Evolutionary conservation across 2,113 vertebrate species (phyloP), one percentile per base, ranked within the genome.

Genomic region (Trogon surrucura): DNA sequence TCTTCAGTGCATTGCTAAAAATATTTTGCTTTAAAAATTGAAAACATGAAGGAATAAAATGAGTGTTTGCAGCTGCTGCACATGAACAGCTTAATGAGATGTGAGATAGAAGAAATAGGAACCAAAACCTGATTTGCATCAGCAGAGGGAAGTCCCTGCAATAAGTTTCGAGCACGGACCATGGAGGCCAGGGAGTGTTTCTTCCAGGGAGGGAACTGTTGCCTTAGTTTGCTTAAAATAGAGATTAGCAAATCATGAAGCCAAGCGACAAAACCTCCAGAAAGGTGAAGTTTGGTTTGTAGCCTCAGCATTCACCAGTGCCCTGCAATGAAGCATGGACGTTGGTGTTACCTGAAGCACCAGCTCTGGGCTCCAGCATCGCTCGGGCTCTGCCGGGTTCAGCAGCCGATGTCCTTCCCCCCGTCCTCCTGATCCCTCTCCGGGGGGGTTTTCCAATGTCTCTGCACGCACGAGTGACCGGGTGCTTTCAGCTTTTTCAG

Each of bases 81-180:
- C 1, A 0, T 10, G 53, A 81, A 23, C 85, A 79, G 61, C 64
- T 75, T 20, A 53, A 58, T 16, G 21, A 83, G 69, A 56, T 77
- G 80, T 27, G 70, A 87, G 60, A 58, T 0, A 61, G 44, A 51
- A 83, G 85, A 95, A 82, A 66, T 19, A 16, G 90, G 86, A 90
- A 97, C 72, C 41, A 66, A 93, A 92, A 82, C 65, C 36, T 53
- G 64, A 83, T 88, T 83, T 93, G 85, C 83, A 88, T 71, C 80
- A 71, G 80, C 90, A 71, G 75, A 86, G 82, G 82, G 81, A 96
- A 94, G 85, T 88, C 79, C 90, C 88, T 62, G 51, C 69, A 50
- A 50, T 18, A 62, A 36, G 62, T 85, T 77, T 61, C 1, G 21
- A 77, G 67, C 45, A 30, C 67, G 58, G 67, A 44, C 72, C 3